A percentile compares a stretch with the other conserved stretches of the same genome.
Conservation (phyloP, 1,140 invertebrate genomes). For the Chelonus insularis region DNA sequence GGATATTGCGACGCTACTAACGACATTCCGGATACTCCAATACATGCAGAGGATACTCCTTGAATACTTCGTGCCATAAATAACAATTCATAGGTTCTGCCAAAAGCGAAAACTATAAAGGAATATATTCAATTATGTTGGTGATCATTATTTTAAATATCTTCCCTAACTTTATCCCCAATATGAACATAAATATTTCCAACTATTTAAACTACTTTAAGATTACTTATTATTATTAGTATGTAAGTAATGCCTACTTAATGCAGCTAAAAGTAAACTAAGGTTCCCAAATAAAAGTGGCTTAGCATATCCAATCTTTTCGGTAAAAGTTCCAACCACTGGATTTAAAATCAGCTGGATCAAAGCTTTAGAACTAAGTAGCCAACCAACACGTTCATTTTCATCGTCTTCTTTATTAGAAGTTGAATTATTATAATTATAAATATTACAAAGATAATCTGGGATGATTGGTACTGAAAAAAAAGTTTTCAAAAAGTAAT, state of each 20-base stretch:
- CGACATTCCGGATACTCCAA: conserved; percentile 75
- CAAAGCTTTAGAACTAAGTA: conserved; percentile 85
- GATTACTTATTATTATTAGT: too few species aligned
- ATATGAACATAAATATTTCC: conserved; percentile 2
- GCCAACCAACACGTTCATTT: conserved; percentile 76
- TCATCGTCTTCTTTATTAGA: conserved; percentile 61
- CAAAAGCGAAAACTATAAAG: conserved; percentile 77
- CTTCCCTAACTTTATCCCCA: too few species aligned
- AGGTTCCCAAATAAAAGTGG: conserved; percentile 83
- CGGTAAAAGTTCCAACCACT: conserved; percentile 73
- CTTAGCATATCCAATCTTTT: conserved; percentile 73
- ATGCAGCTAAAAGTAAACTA: conserved; percentile 77
- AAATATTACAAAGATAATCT: conserved; percentile 71
- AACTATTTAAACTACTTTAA: conserved; percentile 2
- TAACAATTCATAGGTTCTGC: conserved; percentile 72
- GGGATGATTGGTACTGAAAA: conserved; percentile 83
- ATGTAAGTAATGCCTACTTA: conserved; percentile 66
- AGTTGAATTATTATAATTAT: conserved; percentile 52
- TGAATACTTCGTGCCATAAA: conserved; percentile 82
- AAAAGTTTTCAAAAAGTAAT: background rate
- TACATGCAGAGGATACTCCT: conserved; percentile 82
- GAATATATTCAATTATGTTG: too few species aligned
- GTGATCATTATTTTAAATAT: too few species aligned
- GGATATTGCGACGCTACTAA: conserved; percentile 64
- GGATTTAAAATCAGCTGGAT: conserved; percentile 85